Percentiles rank a stretch among this genome's conserved stretches.
These are phyloP conservation scores for Homarus americanus DNA, from an alignment of 1,140 invertebrate genomes.

Conservation along the genomic window DNA sequence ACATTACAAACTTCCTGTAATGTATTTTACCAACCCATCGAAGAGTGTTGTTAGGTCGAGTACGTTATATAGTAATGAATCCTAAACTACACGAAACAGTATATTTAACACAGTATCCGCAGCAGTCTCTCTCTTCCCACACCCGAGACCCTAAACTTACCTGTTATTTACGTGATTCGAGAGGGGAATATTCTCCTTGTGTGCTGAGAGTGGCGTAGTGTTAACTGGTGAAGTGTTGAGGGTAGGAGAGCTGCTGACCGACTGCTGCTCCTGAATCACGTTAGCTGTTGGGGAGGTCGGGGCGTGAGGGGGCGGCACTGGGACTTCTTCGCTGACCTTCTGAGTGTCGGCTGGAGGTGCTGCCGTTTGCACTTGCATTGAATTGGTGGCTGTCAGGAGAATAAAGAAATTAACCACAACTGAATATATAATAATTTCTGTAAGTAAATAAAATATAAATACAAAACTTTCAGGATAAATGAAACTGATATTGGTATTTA, in stretches of 20 bases:
- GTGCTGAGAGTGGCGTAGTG: slow-evolving; percentile 38
- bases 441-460: not conserved
- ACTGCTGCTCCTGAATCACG: slow-evolving; percentile 1
- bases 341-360: slow-evolving; percentile 17
- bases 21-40: too few species aligned
- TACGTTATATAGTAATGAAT: too few species aligned
- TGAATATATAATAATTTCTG: not conserved
- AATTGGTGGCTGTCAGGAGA: slow-evolving; percentile 28
- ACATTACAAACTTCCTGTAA: too few species aligned
- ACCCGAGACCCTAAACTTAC: too few species aligned
- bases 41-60: too few species aligned
- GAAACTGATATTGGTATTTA: not conserved
- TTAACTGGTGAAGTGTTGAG: slow-evolving; percentile 25
- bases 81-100: too few species aligned
- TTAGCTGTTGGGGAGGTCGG: not conserved
- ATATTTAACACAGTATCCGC: too few species aligned
- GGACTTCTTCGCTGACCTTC: not conserved
- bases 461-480: not conserved
- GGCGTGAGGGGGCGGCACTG: not conserved
- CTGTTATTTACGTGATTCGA: slow-evolving; percentile 67
- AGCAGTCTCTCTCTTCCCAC: too few species aligned
- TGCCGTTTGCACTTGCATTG: slow-evolving; percentile 31
- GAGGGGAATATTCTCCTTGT: slow-evolving; percentile 63
- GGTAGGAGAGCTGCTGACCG: not conserved
- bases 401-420: not conserved